Evolutionary conservation across 2,113 vertebrate species (phyloP).

Genomic region (Nyctibius bracteatus): DNA sequence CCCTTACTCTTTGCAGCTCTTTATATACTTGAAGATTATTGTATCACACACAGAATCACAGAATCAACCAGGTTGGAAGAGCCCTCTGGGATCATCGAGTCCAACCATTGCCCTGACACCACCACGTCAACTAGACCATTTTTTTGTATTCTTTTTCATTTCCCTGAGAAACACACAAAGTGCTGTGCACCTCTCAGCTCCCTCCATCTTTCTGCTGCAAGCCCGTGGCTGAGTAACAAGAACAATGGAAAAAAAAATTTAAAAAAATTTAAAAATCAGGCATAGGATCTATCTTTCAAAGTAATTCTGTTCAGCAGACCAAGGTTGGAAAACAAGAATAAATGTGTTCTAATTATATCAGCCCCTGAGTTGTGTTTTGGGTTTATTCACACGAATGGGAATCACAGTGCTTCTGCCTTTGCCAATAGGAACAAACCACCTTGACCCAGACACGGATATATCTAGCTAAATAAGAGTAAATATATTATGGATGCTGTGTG

Average conservation of each 20-base stretch:
- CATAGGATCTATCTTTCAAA: slow-evolving; percentile 55
- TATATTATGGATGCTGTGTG: background rate
- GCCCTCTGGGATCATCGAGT: no score
- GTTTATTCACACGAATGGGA: slow-evolving; percentile 47
- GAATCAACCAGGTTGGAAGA: no score
- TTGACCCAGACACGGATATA: slow-evolving; percentile 55
- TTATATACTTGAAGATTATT: background rate
- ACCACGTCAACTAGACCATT: no score
- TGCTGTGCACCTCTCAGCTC: background rate
- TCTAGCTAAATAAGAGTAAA: slow-evolving; percentile 6
- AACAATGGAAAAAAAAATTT: background rate
- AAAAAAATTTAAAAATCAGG: background rate
- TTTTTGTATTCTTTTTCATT: background rate
- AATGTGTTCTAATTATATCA: slow-evolving; percentile 63
- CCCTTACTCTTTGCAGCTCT: background rate
- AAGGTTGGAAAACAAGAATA: slow-evolving; percentile 62
- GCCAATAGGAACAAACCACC: slow-evolving; percentile 50
- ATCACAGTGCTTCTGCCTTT: slow-evolving; percentile 51
- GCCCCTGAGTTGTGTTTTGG: slow-evolving; percentile 40
- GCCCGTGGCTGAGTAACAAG: background rate
- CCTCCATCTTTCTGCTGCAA: slow-evolving; percentile 11
- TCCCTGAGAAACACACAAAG: background rate
- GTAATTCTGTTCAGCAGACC: slow-evolving; percentile 66
- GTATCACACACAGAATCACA: background rate
- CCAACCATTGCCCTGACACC: no score